Evolutionary conservation across 2,888 invertebrate genomes (phyloP), one percentile per base, ranked within the genome.

Genomic region (Sminthurinus aureus): DNA sequence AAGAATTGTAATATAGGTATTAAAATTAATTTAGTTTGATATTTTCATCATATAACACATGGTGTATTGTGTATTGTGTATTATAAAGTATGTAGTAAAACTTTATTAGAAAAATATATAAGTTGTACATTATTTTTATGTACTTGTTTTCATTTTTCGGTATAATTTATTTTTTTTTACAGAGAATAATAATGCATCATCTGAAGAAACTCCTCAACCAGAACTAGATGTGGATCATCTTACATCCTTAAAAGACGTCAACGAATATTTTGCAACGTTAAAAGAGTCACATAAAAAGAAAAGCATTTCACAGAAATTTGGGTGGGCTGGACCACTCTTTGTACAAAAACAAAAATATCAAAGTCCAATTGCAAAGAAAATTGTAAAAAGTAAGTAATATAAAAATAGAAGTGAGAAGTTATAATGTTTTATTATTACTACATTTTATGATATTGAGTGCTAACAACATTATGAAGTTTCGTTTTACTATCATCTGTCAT

Each of bases 241-340:
- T 15, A 67, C n/a, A 71, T 77, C 77, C 2, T 26, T 82, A n/a
- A 76, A 82, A 77, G 82, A 82, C 18, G 51, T 82, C 6, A 26
- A 52, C 15, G 76, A 71, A 12, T 82, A 66, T 51, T 82, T 82
- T 52, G 9, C 71, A 20, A 71, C 82, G 0, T 51, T 82, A 2
- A 82, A 77, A 52, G 82, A 78, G 20, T 38, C 80, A 20, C 83
- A n/a, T n/a, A n/a, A n/a, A n/a, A n/a, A 85, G 15, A 79, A 80
- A 64, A 64, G 75, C 22, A 81, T 84, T 3, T 84, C 85, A 82
- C 83, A 83, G 2, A 85, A 85, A 24, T 86, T 81, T 69, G 87
- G 87, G 18, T 87, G 87, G 86, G 85, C 86, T 51, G 87, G 87
- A 0, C 87, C 87, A 4, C 84, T 85, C 13, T 87, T 87, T 66